Base-by-base conservation (phyloP, 1,140 invertebrate genomes). In the Euura saliciscinereae region DNA sequence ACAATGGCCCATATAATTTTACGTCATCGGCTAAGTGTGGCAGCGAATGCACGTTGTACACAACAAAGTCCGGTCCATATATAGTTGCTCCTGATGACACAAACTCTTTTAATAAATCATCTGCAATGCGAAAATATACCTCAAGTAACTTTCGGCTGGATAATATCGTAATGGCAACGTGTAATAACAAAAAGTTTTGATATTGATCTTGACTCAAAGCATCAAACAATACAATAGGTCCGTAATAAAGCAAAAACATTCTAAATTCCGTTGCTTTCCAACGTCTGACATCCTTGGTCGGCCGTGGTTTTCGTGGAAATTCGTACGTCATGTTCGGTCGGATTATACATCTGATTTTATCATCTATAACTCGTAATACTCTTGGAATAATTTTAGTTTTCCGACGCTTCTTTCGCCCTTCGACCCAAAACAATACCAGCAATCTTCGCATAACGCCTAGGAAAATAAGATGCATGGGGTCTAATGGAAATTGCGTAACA, bases 251-350 rank as follows among this genome's bases (percentile, higher is more conserved):
- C 6, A 81, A 42, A 71, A 80, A 81, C 13, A 73, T 68, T 28
- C 78, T 69, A 42, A 79, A 79, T 78, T 84, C 82, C 42, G 81
- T 78, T 10, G 80, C 81, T 76, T 83, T 83, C 76, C 78, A 84
- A 59, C n/a, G n/a, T n/a, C n/a, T n/a, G n/a, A n/a, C n/a, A n/a
- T n/a, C n/a, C n/a, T n/a, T 66, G 45, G n/a, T 73, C 65, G 42
- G n/a, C 44, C 69, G 2, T 0, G 73, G 66, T 6, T 64, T 51
- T 10, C 68, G 69, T 43, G 45, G 69, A 70, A 73, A 73, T 68
- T 74, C 73, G 4, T 3, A 10, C 4, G 67, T 59, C 51, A 8
- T 8, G 2, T 11, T 2, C 2, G 13, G 13, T n/a, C 10, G 10
- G 13, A 11, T n/a, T 8, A 1, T 8, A 8, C 51, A 59, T 11